phyloP scores from a whole-genome alignment of 2,797 vertebrate species.

The Esox masquinongy region DNA sequence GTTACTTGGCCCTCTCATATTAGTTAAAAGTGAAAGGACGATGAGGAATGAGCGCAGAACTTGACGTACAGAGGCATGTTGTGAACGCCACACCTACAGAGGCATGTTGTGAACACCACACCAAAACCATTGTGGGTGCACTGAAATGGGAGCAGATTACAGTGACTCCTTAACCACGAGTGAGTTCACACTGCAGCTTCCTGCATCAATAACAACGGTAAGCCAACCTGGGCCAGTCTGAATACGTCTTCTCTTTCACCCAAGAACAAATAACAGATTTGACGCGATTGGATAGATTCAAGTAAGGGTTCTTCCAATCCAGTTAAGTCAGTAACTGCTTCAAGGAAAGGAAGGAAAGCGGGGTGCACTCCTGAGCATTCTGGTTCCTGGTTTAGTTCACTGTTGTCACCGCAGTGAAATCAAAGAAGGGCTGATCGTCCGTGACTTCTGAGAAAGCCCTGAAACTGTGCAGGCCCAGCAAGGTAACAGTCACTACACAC shows the following conservation, averaged over 20 bases:
- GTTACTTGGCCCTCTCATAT: not conserved
- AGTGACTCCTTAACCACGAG: constrained; percentile 36
- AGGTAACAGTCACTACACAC: constrained; percentile 1
- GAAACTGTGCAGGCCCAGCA: not conserved
- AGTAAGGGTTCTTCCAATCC: not conserved
- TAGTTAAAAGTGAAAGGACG: no score
- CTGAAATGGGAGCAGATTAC: constrained; percentile 58
- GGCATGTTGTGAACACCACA: constrained; percentile 5
- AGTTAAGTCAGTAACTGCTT: not conserved
- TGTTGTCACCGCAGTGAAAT: constrained; percentile 11
- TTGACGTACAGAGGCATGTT: not conserved
- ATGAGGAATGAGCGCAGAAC: not conserved
- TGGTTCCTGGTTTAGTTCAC: constrained; percentile 12
- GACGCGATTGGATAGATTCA: not conserved
- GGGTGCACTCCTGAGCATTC: not conserved
- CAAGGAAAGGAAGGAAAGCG: not conserved
- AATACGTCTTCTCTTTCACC: not conserved
- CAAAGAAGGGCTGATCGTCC: not conserved
- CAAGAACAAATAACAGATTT: not conserved
- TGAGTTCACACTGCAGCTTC: constrained; percentile 3
- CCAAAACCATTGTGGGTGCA: constrained; percentile 47
- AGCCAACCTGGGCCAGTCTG: not conserved
- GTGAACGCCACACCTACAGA: not conserved
- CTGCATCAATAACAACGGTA: constrained; percentile 33
- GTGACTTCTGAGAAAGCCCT: not conserved